These are phyloP conservation scores for Drosophila sp. DNA, from an alignment of 1,140 invertebrate species.

Conservation along the genomic window DNA sequence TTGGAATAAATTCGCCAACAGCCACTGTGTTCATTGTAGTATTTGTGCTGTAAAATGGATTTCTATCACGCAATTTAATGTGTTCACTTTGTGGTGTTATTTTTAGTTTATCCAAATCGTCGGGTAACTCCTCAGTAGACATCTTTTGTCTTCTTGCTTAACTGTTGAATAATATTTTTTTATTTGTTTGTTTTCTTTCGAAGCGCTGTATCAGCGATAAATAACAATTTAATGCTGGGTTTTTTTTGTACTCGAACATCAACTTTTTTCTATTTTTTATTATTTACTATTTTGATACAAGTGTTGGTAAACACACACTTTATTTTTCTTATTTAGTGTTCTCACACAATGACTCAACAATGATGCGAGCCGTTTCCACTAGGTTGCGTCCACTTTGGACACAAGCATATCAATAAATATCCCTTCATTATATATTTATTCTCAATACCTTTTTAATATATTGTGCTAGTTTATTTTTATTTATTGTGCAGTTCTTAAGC, in stretches of 20 bases:
- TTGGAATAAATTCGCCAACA: conserved; percentile 12
- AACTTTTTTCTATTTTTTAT: conserved; percentile 24
- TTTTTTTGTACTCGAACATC: not conserved
- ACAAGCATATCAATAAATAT: not conserved
- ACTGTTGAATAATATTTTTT: not conserved
- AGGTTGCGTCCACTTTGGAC: not conserved
- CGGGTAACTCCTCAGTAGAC: conserved; percentile 82
- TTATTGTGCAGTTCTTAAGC: too few species aligned
- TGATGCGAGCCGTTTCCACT: conserved; percentile 14
- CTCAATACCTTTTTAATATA: not conserved
- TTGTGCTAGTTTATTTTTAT: not conserved
- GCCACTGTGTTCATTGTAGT: not conserved
- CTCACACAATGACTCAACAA: conserved; percentile 2
- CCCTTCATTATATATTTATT: not conserved
- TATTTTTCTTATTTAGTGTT: conserved; percentile 10
- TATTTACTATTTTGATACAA: conserved; percentile 45
- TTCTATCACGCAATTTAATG: conserved; percentile 47
- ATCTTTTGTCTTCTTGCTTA: conserved; percentile 26
- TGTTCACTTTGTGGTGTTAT: conserved; percentile 81
- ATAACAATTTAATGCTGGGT: not conserved
- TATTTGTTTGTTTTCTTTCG: not conserved
- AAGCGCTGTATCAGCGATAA: not conserved
- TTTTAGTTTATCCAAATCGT: conserved; percentile 85
- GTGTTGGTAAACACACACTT: conserved; percentile 23
- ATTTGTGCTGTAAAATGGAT: conserved; percentile 48